Percentiles rank a stretch among this genome's conserved stretches.
These are phyloP conservation scores for Sebastes variabilis DNA, from an alignment of 2,797 vertebrate genomes.

Conservation along the genomic window DNA sequence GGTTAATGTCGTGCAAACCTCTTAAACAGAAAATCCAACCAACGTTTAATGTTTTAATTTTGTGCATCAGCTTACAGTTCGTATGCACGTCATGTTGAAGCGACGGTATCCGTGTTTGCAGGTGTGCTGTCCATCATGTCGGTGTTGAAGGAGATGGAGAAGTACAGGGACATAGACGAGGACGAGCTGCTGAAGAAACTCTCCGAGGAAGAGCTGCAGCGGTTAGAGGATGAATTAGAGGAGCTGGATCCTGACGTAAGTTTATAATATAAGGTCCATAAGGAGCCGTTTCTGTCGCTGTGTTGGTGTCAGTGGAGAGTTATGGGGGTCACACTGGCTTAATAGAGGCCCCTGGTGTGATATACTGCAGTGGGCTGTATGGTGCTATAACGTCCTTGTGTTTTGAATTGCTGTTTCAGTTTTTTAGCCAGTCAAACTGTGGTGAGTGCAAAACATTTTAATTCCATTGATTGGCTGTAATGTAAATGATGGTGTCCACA, in stretches of 20 bases:
- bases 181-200: slow-evolving; percentile 94
- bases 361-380: neutral
- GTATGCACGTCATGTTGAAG: neutral
- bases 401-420: neutral
- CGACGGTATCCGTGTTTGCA: neutral
- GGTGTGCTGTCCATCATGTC: slow-evolving; percentile 82
- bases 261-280: slow-evolving; percentile 40
- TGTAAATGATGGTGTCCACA: slow-evolving; percentile 9
- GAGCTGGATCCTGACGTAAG: slow-evolving; percentile 97
- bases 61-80: neutral
- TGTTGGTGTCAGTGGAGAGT: slow-evolving; percentile 32
- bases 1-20: neutral
- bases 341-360: neutral
- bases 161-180: slow-evolving; percentile 96
- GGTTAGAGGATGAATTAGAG: slow-evolving; percentile 93
- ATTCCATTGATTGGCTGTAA: neutral
- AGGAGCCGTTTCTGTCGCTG: slow-evolving; percentile 9
- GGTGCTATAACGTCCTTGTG: neutral
- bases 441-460: neutral
- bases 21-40: neutral
- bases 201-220: slow-evolving; percentile 92
- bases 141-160: slow-evolving; percentile 91
- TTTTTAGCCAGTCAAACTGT: neutral
- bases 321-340: slow-evolving; percentile 15
- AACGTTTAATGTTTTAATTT: neutral